Base-by-base conservation (phyloP, 1,140 invertebrate genomes). In the Drosophila watanabei region DNA sequence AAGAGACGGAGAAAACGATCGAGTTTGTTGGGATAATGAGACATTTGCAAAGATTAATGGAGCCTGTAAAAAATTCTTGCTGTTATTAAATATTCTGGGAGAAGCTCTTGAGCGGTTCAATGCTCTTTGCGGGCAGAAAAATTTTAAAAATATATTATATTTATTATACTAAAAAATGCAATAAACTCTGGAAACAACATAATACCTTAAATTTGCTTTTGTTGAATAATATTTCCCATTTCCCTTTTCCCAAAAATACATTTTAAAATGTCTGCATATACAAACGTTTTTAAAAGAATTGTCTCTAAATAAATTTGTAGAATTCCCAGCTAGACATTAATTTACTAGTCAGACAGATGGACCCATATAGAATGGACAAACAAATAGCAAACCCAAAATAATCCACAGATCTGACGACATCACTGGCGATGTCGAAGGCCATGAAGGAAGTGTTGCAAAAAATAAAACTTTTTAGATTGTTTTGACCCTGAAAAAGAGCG, bases 311-410 rank as follows among this genome's bases (percentile, higher is more conserved):
- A 81, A 73, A 85, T 81, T n/a, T 49, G 30, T 35, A 20, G 49
- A 49, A 79, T 79, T 79, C 83, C 65, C 46, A 69, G 63, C 76
- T 63, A 84, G 69, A 86, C 82, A 86, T 62, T 86, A 73, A 85
- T 85, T 78, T 81, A 60, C 37, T 41, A 56, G 32, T 32, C 56
- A 70, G 45, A 66, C 33, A 69, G 35, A 59, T 45, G 35, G 52
- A 63, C 30, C 33, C 66, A 79, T 75, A 63, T 68, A 69, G 63
- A 80, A 54, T 46, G 37, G 37, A 45, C 46, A 77, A 43, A 58
- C 16, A 57, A 58, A 43, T 37, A 18, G 37, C 30, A 73, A 61
- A 33, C 56, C 69, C 4, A 52, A 73, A 73, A 73, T 73, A 75
- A 61, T 61, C 24, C 16, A 9, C 14, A 24, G 43, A 52, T 75